A percentile compares a stretch with the other conserved stretches of the same genome.
These are phyloP conservation scores for Hycleus cichorii DNA, from an alignment of 1,140 invertebrate species.

Conservation along the genomic window DNA sequence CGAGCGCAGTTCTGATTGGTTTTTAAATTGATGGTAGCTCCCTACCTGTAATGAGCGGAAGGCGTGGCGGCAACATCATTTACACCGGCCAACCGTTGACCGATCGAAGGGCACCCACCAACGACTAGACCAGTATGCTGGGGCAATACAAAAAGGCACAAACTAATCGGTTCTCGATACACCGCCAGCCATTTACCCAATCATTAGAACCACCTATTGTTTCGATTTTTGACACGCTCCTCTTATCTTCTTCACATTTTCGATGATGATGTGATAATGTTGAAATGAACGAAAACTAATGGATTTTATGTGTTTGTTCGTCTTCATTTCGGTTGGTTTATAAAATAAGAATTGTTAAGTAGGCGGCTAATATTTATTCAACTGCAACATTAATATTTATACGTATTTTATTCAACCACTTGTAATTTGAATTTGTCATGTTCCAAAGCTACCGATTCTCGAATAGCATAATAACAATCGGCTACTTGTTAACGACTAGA, in stretches of 20 bases:
- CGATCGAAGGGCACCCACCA: constrained; percentile 19
- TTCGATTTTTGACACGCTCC: constrained; percentile 23
- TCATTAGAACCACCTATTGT: constrained; percentile 26
- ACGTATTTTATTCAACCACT: too few relatives aligned
- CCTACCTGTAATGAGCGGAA: constrained; percentile 36
- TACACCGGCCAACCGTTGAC: constrained; percentile 39
- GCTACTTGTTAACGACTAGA: neutral
- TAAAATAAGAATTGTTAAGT: too few relatives aligned
- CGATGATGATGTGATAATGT: too few relatives aligned
- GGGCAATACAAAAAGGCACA: constrained; percentile 10
- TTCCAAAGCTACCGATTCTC: neutral
- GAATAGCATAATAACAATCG: neutral
- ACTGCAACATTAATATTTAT: too few relatives aligned
- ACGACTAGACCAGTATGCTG: neutral
- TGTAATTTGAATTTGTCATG: neutral
- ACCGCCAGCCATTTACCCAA: constrained; percentile 31
- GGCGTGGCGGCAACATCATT: constrained; percentile 39
- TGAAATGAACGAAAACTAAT: neutral
- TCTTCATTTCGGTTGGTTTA: neutral
- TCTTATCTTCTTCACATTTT: neutral
- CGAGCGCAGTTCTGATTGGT: constrained; percentile 33
- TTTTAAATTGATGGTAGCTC: constrained; percentile 38
- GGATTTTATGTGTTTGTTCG: constrained; percentile 6
- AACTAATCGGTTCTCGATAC: constrained; percentile 39
- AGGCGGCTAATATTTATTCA: too few relatives aligned